phyloP scores from a whole-genome alignment of 1,140 invertebrate species.

The Pseudomyrmex flavicornis region DNA sequence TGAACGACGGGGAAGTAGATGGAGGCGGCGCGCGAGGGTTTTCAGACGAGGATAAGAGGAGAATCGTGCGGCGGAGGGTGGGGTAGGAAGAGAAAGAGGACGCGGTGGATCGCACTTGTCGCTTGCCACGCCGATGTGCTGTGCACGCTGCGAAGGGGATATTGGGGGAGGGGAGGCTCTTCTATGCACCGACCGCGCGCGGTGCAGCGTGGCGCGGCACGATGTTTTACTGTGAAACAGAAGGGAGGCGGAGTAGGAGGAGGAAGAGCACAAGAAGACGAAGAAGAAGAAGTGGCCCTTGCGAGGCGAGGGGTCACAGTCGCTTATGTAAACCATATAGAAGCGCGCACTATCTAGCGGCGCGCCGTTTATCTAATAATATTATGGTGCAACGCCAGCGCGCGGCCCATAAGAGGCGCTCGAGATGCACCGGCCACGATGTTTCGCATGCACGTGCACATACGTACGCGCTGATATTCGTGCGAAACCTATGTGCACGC shows the following conservation, averaged over 20 bases:
- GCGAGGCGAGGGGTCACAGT: slow-evolving; percentile 74
- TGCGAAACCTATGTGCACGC: slow-evolving; percentile 13
- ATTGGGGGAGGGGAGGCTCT: slow-evolving; percentile 26
- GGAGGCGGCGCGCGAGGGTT: slow-evolving; percentile 39
- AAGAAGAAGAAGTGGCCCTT: slow-evolving; percentile 69
- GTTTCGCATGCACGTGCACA: slow-evolving; percentile 56
- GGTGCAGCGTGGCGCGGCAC: slow-evolving; percentile 63
- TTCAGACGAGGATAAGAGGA: slow-evolving; percentile 56
- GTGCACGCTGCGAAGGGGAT: slow-evolving; percentile 21
- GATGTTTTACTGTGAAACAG: slow-evolving; percentile 56
- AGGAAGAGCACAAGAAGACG: slow-evolving; percentile 55
- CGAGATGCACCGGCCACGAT: slow-evolving; percentile 70
- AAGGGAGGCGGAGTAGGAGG: slow-evolving; percentile 51
- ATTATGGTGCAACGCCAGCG: slow-evolving; percentile 78
- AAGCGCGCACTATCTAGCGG: slow-evolving; percentile 77
- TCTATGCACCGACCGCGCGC: slow-evolving; percentile 57
- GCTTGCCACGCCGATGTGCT: slow-evolving; percentile 62
- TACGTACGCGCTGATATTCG: slow-evolving; percentile 43
- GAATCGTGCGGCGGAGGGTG: slow-evolving; percentile 16
- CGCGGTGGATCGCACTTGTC: slow-evolving; percentile 70
- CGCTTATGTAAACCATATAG: slow-evolving; percentile 80
- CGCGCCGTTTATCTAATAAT: slow-evolving; percentile 81
- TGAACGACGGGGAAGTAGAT: slow-evolving; percentile 69
- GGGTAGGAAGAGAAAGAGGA: slow-evolving; percentile 7
- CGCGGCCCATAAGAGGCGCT: slow-evolving; percentile 71